phyloP scores from a whole-genome alignment of 2,113 vertebrate species.

The Chaetodon trifascialis region DNA sequence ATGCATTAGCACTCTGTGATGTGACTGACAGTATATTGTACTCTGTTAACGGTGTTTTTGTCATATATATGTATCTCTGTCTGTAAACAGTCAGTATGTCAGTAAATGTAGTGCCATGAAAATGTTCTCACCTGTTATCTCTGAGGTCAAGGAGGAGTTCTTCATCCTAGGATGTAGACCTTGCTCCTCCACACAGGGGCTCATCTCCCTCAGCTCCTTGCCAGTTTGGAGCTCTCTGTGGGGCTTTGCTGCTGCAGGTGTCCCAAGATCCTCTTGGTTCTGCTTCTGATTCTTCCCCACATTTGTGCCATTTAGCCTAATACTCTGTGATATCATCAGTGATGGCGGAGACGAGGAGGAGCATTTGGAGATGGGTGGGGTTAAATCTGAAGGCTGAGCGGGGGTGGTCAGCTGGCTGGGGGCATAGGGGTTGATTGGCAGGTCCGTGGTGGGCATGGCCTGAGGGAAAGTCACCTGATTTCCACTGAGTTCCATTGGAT shows the following conservation, averaged over 20 bases:
- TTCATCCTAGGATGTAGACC: not conserved
- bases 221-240: accelerated
- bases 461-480: not conserved
- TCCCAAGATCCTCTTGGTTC: not conserved
- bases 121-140: slow-evolving; percentile 25
- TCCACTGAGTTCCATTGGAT: slow-evolving; percentile 41
- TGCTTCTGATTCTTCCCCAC: not conserved
- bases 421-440: slow-evolving; percentile 78
- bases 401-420: slow-evolving; percentile 7
- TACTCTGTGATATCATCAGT: not conserved
- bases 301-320: not conserved
- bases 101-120: not conserved
- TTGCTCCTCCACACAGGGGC: not conserved
- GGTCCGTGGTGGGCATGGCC: slow-evolving; percentile 2
- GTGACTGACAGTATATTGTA: no score
- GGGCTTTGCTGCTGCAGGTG: not conserved
- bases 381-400: not conserved
- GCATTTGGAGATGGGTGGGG: slow-evolving; percentile 62
- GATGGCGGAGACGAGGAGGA: slow-evolving; percentile 36
- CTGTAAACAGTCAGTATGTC: not conserved
- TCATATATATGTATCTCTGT: not conserved
- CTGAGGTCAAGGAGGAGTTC: not conserved
- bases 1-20: no score
- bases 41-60: no score
- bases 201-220: not conserved